Base-by-base conservation (phyloP, 92 coral and sea anemone genomes). In the Epizoanthus stellaris region DNA sequence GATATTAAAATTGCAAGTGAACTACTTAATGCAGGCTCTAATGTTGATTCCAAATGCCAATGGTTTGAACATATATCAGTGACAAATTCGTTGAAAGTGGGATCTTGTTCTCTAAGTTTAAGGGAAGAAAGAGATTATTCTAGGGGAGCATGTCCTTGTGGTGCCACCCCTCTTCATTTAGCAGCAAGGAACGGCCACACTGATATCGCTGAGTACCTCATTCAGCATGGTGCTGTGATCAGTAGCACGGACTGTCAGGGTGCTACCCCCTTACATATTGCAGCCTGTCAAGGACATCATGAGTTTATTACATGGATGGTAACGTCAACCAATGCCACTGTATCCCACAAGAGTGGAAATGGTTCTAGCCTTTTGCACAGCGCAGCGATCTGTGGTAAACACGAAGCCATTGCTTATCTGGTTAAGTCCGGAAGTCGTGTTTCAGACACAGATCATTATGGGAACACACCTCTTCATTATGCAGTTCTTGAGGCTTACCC, bases 201-300 rank as follows among this genome's bases (percentile, higher is more conserved):
- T 43, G 69, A 73, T 1, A 76, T 89, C 1, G 87, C 73, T 0
- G 14, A 38, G 7, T 17, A 85, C 13, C 90, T 92, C 14, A 19
- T 89, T 11, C 45, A 82, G 16, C 61, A 81, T 67, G 92, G 84
- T 12, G 95, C 95, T 21, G 53, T 67, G 17, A 6, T 23, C 2
- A n/a, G 60, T 43, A 91, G 63, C 10, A 75, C 36, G 60, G 92
- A 92, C 21, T 89, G 91, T 16, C 66, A 87, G 16, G 95, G 91
- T 0, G 70, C 89, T 23, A 79, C 92, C 19, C 93, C 91, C 17
- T 63, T 92, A 17, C 95, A 92, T 52, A 70, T 89, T 21, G 95
- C 95, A 11, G 86, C 95, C 2, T 92, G 95, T 0, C 91, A 88
- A 14, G 95, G 93, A 45, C 92, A 89, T 56, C 73, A 58, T 0